Base-by-base conservation (phyloP, 1,140 invertebrate species). In the Nautilus pompilius region DNA sequence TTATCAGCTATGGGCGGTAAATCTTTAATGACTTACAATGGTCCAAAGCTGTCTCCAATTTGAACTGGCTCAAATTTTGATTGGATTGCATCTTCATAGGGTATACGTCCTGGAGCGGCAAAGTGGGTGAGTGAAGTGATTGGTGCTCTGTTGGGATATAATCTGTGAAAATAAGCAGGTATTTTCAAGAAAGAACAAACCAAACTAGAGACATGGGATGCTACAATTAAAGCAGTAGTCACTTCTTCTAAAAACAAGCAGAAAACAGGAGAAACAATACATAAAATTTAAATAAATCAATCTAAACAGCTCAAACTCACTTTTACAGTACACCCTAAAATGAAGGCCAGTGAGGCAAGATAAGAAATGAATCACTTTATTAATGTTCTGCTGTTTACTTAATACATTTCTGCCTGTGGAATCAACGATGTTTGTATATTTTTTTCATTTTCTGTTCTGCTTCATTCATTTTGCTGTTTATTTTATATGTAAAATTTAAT, bases 1-100 rank as follows among this genome's bases (percentile, higher is more conserved):
- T 13, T 10, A 10, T 13, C 10, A 41, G n/a, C 28, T 41, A n/a
- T 29, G 30, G 30, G 33, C 24, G 22, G 26, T n/a, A n/a, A n/a
- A n/a, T n/a, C n/a, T n/a, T n/a, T n/a, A n/a, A n/a, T n/a, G n/a
- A 72, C 77, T 71, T 74, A 86, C 69, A 82, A 83, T 49, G 85
- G 85, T 8, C 85, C 85, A 80, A 85, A 86, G 5, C 70, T 66
- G 20, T 80, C 60, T 15, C 84, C 85, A 46, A 84, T 60, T 62
- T 73, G 68, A 5, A 66, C 69, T 24, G 71, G 62, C 33, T 56
- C 61, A 71, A 77, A 85, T 32, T 69, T 64, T 34, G 73, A 75
- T 51, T 76, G 70, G 3, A 78, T 70, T 6, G 80, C 75, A 48
- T 81, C 62, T 22, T 73, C 59, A 65, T 78, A 82, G 30, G 77